phyloP scores from a whole-genome alignment of 2,113 vertebrate species.

The Eublepharis macularius region DNA sequence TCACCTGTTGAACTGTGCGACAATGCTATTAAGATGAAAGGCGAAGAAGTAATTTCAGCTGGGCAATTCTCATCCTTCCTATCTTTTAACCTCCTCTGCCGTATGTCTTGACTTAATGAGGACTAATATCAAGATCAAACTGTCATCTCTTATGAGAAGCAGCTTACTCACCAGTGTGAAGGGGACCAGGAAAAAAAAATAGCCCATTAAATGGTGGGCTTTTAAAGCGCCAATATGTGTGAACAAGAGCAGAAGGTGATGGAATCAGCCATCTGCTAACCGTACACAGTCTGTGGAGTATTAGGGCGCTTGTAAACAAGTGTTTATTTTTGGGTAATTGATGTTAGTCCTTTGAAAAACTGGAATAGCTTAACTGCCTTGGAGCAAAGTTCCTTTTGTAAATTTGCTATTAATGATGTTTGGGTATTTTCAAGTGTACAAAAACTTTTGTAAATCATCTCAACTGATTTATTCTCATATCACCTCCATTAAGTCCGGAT shows the following conservation, averaged over 20 bases:
- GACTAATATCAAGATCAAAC: background rate
- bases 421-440: background rate
- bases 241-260: constrained; percentile 7
- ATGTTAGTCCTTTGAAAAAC: background rate
- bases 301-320: background rate
- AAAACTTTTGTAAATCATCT: background rate
- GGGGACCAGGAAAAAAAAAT: background rate
- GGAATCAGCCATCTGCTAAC: constrained; percentile 12
- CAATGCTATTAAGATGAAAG: background rate
- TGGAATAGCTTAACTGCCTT: background rate
- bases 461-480: background rate
- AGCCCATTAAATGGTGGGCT: background rate
- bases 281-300: background rate
- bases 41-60: background rate
- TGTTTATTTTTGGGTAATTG: background rate
- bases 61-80: background rate
- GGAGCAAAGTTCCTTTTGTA: background rate
- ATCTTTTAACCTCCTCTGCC: background rate
- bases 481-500: no score
- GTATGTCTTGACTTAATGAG: background rate
- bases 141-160: background rate
- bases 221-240: background rate
- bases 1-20: background rate
- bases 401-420: background rate
- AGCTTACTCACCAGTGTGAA: background rate